Evolutionary conservation across 2,888 invertebrate species (phyloP).

Genomic region (Lithophane socia): DNA sequence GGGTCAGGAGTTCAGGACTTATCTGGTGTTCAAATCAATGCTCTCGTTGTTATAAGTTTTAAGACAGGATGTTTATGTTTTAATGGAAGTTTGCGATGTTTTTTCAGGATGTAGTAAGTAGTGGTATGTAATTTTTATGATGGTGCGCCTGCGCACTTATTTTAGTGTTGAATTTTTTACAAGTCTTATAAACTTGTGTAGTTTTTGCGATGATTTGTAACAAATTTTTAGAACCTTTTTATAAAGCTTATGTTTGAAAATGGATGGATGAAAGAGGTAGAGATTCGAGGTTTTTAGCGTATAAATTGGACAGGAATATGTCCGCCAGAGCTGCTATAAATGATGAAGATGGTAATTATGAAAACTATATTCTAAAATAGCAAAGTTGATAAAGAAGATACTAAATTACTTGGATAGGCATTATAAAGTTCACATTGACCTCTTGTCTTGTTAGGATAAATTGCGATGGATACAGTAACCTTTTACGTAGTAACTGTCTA

Average conservation of each 20-base stretch:
- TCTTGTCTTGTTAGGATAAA: neutral
- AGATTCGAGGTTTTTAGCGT: neutral
- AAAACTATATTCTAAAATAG: too few species aligned
- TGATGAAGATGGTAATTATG: too few species aligned
- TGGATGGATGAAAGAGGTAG: neutral
- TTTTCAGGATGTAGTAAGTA: constrained; percentile 16
- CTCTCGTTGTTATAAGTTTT: constrained; percentile 54
- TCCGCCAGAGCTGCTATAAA: neutral
- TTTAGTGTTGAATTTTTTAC: neutral
- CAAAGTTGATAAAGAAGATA: too few species aligned
- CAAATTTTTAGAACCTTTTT: neutral
- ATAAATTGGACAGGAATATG: neutral
- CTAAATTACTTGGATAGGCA: too few species aligned
- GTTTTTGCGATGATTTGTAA: neutral
- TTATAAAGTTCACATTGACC: neutral
- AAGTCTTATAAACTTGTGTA: neutral
- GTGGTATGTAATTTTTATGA: neutral
- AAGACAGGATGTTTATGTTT: constrained; percentile 46
- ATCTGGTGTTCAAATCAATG: constrained; percentile 58
- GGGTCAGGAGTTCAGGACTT: constrained; percentile 62
- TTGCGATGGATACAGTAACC: neutral
- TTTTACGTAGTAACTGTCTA: neutral
- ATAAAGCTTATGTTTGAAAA: neutral
- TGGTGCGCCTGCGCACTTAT: neutral
- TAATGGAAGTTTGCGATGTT: constrained; percentile 16